A percentile compares a stretch with the other conserved stretches of the same genome.
Evolutionary conservation across 1,140 invertebrate species (phyloP).

Genomic region (Leucophenga varia): DNA sequence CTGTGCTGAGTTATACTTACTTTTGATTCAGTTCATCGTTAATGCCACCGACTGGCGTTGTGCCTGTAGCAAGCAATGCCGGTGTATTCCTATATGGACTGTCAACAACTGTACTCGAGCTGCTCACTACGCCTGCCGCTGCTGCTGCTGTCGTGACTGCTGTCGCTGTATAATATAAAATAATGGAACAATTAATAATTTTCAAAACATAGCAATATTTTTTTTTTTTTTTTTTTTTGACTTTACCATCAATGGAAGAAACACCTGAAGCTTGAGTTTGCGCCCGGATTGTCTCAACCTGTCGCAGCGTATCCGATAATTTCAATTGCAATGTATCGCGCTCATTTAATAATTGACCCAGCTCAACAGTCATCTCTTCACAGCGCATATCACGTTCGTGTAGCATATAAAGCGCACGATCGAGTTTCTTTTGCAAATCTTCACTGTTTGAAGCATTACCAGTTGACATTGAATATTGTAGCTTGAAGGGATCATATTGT

Average conservation of each 20-base stretch:
- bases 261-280: too few relatives aligned
- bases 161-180: too few relatives aligned
- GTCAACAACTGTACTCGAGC: too few relatives aligned
- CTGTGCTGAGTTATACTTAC: conserved; percentile 22
- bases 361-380: conserved; percentile 83
- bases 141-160: conserved; percentile 15
- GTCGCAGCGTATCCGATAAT: conserved; percentile 74
- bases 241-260: not conserved
- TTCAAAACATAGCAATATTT: conserved; percentile 15
- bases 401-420: conserved; percentile 80
- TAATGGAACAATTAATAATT: too few relatives aligned
- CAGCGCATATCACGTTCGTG: conserved; percentile 85
- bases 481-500: conserved; percentile 53
- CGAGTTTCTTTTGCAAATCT: conserved; percentile 68
- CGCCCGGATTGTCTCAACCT: conserved; percentile 64
- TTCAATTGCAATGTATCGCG: conserved; percentile 79
- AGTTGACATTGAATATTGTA: conserved; percentile 26
- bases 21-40: conserved; percentile 46
- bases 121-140: conserved; percentile 24
- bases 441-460: conserved; percentile 3
- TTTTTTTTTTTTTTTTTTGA: too few relatives aligned
- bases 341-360: conserved; percentile 81
- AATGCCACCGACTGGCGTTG: not conserved
- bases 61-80: too few relatives aligned
- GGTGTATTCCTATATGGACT: too few relatives aligned